A percentile compares a stretch with the other conserved stretches of the same genome.
These are phyloP conservation scores for Cynopterus sphinx DNA, from an alignment of 2,797 vertebrate genomes.

Conservation along the genomic window DNA sequence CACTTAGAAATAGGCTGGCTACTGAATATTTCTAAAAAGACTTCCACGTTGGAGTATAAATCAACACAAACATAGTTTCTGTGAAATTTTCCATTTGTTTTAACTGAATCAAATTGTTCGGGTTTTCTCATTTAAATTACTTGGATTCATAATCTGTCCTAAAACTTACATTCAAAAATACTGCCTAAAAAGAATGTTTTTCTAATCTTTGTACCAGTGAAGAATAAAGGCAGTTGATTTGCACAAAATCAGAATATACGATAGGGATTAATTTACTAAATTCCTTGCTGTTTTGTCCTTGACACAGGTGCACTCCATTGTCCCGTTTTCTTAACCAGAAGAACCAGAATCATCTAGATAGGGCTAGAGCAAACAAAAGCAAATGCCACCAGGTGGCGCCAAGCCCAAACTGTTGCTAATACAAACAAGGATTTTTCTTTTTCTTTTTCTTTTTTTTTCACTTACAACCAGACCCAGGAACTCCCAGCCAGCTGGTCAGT, in stretches of 20 bases:
- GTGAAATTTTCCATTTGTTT: background rate
- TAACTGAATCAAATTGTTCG: background rate
- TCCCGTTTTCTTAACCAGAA: background rate
- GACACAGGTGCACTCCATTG: background rate
- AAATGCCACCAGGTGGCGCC: background rate
- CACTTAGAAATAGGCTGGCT: background rate
- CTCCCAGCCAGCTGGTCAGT: background rate
- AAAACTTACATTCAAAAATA: background rate
- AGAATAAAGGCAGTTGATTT: background rate
- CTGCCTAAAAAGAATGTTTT: background rate
- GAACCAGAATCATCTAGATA: background rate
- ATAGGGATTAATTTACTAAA: background rate
- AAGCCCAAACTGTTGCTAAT: accelerated
- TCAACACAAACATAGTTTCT: background rate
- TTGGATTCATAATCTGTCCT: background rate
- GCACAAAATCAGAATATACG: background rate
- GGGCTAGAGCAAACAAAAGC: background rate
- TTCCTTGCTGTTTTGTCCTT: background rate
- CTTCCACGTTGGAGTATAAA: background rate
- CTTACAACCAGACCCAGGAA: too few relatives aligned
- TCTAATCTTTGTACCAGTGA: background rate
- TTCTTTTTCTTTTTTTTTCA: background rate
- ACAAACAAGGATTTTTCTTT: background rate
- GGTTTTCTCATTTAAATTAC: background rate
- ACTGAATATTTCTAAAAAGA: background rate